Conservation (phyloP, 2,888 invertebrate species). For the Chouioia cunea region DNA sequence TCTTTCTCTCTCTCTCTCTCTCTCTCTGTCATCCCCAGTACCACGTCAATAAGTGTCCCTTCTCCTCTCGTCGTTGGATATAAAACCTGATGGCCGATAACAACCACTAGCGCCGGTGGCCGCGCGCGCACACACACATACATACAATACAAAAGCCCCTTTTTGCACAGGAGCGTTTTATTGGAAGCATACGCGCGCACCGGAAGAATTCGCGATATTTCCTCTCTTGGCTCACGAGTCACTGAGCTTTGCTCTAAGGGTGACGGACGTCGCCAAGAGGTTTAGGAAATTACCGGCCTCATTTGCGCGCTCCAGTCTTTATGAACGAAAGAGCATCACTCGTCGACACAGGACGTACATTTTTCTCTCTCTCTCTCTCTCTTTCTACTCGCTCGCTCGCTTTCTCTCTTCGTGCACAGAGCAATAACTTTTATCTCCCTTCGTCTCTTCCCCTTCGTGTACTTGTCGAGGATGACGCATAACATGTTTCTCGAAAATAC, state of each 20-base stretch:
- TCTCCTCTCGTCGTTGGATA: slow-evolving; percentile 54
- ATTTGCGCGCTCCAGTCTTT: slow-evolving; percentile 49
- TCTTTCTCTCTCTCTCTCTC: slow-evolving; percentile 52
- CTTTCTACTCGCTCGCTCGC: neutral
- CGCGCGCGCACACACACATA: neutral
- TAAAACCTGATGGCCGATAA: slow-evolving; percentile 70
- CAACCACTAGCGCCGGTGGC: slow-evolving; percentile 64
- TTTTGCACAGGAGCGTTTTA: slow-evolving; percentile 66
- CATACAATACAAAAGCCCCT: slow-evolving; percentile 64
- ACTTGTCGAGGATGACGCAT: slow-evolving; percentile 14
- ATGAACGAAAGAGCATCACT: slow-evolving; percentile 33
- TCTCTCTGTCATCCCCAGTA: slow-evolving; percentile 42
- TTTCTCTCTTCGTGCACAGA: no score
- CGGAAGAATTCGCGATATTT: slow-evolving; percentile 41
- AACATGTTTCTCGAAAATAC: neutral
- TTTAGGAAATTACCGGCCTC: slow-evolving; percentile 53
- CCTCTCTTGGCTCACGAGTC: slow-evolving; percentile 7
- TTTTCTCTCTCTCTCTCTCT: slow-evolving; percentile 13
- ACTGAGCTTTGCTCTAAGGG: slow-evolving; percentile 49
- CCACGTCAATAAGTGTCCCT: slow-evolving; percentile 15
- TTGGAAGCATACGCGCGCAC: slow-evolving; percentile 65
- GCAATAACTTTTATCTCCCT: slow-evolving; percentile 22
- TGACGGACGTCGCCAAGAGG: slow-evolving; percentile 54
- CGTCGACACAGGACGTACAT: slow-evolving; percentile 9
- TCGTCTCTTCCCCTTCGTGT: slow-evolving; percentile 1